Evolutionary conservation across 2,113 vertebrate genomes (phyloP), one percentile per base, ranked within the genome.

Genomic region (Merops nubicus): DNA sequence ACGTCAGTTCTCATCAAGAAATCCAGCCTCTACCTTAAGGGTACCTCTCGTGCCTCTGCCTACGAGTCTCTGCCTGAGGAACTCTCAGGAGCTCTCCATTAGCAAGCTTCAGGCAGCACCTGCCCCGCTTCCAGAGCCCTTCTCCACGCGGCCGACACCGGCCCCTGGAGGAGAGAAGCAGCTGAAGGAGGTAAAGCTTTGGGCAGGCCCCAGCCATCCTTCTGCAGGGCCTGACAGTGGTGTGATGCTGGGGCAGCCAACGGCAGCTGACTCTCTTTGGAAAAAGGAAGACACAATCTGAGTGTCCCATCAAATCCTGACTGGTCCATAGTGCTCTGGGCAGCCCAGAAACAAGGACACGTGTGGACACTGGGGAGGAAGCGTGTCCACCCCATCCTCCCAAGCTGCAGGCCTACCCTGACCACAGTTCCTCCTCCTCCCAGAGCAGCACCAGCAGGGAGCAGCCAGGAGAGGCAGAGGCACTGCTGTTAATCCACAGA

Each of bases 281-380:
- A 59, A 25, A 81, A 88, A 77, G 8, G 17, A 48, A 84, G 70
- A 18, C 50, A 65, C 13, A 91, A 56, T n/a, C 29, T 0, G 0
- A 91, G 75, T 2, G 10, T 50, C 34, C 14, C 43, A 17, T 45
- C 19, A 78, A 67, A 81, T n/a, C 8, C 2, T 48, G 42, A 10
- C 26, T 48, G 56, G 10, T 64, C 8, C 9, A 22, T 0, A 34
- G 33, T 12, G 5, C 16, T 63, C n/a, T 1, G 2, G 38, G 40
- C 18, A 90, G 40, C 48, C 18, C 40, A 75, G 33, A 88, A 62
- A 28, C 23, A 81, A 69, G 5, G 13, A 25, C 4, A 1, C 7
- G 34, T 15, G 31, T 3, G 12, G 73, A 42, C 21, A 19, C 8
- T 6, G 25, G 5, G 10, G 15, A 78, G 38, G 47, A 85, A 82